Percentiles rank a stretch among this genome's conserved stretches.
Conservation (phyloP, 2,888 invertebrate genomes). For the Spisula subtruncata region DNA sequence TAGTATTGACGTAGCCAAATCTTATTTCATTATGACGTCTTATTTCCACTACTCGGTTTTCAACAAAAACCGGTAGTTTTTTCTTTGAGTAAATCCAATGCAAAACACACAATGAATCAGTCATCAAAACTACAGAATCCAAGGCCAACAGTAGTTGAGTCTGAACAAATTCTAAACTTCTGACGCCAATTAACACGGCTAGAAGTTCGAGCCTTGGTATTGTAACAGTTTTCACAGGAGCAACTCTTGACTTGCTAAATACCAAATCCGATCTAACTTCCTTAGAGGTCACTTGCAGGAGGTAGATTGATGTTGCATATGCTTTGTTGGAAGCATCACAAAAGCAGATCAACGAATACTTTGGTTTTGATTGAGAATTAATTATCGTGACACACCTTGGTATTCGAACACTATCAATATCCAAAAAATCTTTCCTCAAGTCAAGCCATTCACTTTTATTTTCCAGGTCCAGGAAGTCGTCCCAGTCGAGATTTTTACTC, state of each 20-base stretch:
- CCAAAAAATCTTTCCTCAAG: neutral
- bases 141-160: slow-evolving; percentile 22
- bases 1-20: slow-evolving; percentile 11
- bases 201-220: too few relatives aligned
- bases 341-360: neutral
- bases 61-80: slow-evolving; percentile 32
- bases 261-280: too few relatives aligned
- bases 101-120: too few relatives aligned
- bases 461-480: neutral
- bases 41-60: slow-evolving; percentile 29
- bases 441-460: neutral
- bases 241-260: too few relatives aligned
- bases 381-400: neutral
- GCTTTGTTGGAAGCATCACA: slow-evolving; percentile 21
- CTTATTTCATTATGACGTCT: neutral
- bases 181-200: slow-evolving; percentile 42
- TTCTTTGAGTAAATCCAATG: slow-evolving; percentile 40
- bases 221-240: too few relatives aligned
- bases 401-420: neutral
- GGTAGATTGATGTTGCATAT: neutral
- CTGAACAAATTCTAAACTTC: slow-evolving; percentile 28
- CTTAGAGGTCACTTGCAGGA: too few relatives aligned
- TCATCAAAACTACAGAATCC: neutral
- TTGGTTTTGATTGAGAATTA: neutral
- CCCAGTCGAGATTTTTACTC: slow-evolving; percentile 42